Evolutionary conservation across 2,888 invertebrate genomes (phyloP), one percentile per base, ranked within the genome.

Genomic region (Phania funesta): DNA sequence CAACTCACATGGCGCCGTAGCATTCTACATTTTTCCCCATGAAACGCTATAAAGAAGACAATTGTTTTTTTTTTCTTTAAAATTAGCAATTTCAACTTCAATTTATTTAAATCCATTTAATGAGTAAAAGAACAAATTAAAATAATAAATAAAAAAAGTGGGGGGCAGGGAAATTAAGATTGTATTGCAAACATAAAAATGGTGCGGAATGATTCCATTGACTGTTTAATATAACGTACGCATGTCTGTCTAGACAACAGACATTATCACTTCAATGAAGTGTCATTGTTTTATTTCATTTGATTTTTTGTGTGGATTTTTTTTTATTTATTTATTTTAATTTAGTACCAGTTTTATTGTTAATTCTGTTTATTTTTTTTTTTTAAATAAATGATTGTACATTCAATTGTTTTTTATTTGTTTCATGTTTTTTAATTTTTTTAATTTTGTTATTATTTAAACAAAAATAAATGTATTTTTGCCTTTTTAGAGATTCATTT

Each of bases 161-260:
- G n/a, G n/a, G 4, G 4, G n/a, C 2, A 38, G n/a, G 4, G 4
- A 38, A 13, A 38, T 11, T 38, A 38, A 3, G 41, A 22, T 35
- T 68, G 44, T 41, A 11, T 20, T 35, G 22, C 46, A 71, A 48
- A 35, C 8, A 41, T 18, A 18, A 56, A 56, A 71, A 65, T 71
- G 56, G 41, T 65, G 50, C 65, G 44, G 52, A 73, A 68, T 58
- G 71, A 79, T 79, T 73, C 18, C 71, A 76, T 64, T 83, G 76
- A 65, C 71, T 78, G 84, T 60, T 52, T 52, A 75, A 58, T 68
- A 6, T 29, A 29, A 29, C 7, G 7, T 7, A 74, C 71, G 83
- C 73, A 52, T 75, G 71, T 83, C 78, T 84, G 84, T 85, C 84
- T 85, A 84, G 84, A 85, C 85, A 83, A 73, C 58, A 81, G 83